These are phyloP conservation scores for Drosophila kohkoa DNA, from an alignment of 1,140 invertebrate genomes.

Conservation along the genomic window DNA sequence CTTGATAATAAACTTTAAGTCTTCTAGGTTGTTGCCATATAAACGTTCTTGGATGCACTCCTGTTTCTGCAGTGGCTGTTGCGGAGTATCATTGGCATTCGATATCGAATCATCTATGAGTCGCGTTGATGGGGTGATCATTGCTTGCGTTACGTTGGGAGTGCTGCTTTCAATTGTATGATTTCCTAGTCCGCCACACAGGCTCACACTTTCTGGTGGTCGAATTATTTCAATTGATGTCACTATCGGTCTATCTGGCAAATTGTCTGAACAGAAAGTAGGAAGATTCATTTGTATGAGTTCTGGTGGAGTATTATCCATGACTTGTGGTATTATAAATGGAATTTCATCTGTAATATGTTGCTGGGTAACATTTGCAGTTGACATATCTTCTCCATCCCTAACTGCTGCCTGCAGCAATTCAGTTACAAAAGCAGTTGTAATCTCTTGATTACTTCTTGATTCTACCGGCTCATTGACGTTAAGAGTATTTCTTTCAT, in stretches of 20 bases:
- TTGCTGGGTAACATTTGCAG: neutral
- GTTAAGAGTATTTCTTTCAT: neutral
- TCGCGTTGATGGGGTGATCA: slow-evolving; percentile 10
- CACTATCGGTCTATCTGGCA: slow-evolving; percentile 33
- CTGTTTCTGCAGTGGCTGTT: neutral
- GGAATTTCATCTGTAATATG: neutral
- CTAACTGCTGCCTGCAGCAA: slow-evolving; percentile 29
- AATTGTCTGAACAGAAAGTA: neutral
- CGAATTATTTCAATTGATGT: slow-evolving; percentile 21
- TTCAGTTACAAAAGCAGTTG: slow-evolving; percentile 34
- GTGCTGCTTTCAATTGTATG: neutral
- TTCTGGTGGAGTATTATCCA: neutral
- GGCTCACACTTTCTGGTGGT: neutral
- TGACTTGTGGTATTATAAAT: neutral
- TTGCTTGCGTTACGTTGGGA: neutral
- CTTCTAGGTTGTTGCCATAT: slow-evolving; percentile 26
- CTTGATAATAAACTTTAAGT: slow-evolving; percentile 40
- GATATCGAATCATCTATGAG: slow-evolving; percentile 11
- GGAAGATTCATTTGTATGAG: neutral
- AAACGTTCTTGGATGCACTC: neutral
- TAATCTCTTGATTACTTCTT: slow-evolving; percentile 29
- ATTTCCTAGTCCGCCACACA: slow-evolving; percentile 7
- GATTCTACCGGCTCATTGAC: neutral
- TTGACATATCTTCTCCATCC: neutral
- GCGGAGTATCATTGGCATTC: neutral